Base-by-base conservation (phyloP, 1,140 invertebrate genomes). In the Pollicipes pollicipes region DNA sequence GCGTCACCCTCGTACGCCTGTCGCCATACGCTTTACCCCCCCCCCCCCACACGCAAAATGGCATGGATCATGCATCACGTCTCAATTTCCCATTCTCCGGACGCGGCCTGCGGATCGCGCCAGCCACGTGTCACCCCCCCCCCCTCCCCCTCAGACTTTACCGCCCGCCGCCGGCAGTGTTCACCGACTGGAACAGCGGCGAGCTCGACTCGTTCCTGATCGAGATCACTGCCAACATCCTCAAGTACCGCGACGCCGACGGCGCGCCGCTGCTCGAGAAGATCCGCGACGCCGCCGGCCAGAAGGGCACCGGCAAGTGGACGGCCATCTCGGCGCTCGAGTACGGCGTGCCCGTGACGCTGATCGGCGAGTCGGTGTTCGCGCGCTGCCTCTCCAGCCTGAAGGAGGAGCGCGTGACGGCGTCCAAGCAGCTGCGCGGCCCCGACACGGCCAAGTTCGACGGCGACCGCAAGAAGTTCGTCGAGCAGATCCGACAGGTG, bases 271-370 rank as follows among this genome's bases (percentile, higher is more conserved):
- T 99, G 28, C 81, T 99, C 30, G 91, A 94, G 63, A 90, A 97
- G 79, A 99, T 99, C 72, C 83, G 88, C 1, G 97, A 99, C 79
- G 87, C 90, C 21, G 97, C 97, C 37, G 97, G 97, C 1, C 96
- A 98, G 81, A 99, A 99, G 80, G 97, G 97, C 70, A 99, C 97
- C 0, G 97, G 97, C 64, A 99, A 99, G 79, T 99, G 97, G 97
- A 99, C 97, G 0, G 95, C 93, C 4, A 97, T 99, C 74, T 85
- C 93, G 28, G 93, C 95, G 0, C 82, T 99, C 21, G 94, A 99
- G 73, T 98, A 95, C 77, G 97, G 96, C 29, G 87, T 96, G 26
- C 97, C 97, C 0, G 94, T 99, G 4, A 98, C 97, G 31, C 85
- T 99, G 69, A 99, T 99, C 74, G 96, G 91, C 28, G 96, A 99